Evolutionary conservation across 2,888 invertebrate species (phyloP).

Genomic region (Ophion ellenae): DNA sequence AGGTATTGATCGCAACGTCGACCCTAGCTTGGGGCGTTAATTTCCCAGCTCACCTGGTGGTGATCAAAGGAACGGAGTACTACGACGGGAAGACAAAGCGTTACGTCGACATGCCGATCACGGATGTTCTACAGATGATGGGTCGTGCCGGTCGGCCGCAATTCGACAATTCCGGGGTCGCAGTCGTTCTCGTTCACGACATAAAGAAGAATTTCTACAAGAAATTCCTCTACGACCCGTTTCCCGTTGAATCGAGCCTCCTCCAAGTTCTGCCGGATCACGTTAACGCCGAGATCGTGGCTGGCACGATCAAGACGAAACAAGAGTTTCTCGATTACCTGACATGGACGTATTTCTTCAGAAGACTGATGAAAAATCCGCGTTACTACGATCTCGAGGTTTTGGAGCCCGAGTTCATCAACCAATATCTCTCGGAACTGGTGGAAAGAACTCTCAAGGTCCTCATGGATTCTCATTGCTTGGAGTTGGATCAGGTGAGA

Average conservation of each 20-base stretch:
- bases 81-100: constrained; percentile 98
- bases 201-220: constrained; percentile 99
- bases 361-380: constrained; percentile 96
- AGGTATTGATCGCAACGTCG: constrained; percentile 96
- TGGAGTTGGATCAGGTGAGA: constrained; percentile 90
- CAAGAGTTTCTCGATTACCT: constrained; percentile 98
- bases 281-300: constrained; percentile 98
- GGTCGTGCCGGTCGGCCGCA: constrained; percentile 99
- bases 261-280: constrained; percentile 97
- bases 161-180: constrained; percentile 96
- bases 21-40: constrained; percentile 99
- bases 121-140: constrained; percentile 99
- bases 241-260: constrained; percentile 98
- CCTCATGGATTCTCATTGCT: constrained; percentile 91
- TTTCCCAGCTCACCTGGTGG: constrained; percentile 98
- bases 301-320: constrained; percentile 96
- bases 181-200: constrained; percentile 96
- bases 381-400: constrained; percentile 93
- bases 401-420: constrained; percentile 88
- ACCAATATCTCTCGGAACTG: constrained; percentile 91
- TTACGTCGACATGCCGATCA: constrained; percentile 99
- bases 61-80: constrained; percentile 99
- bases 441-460: constrained; percentile 91
- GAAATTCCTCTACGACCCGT: constrained; percentile 99
- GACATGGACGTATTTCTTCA: constrained; percentile 99